phyloP scores from a whole-genome alignment of 2,113 vertebrate species.

The Urocynchramus pylzowi region DNA sequence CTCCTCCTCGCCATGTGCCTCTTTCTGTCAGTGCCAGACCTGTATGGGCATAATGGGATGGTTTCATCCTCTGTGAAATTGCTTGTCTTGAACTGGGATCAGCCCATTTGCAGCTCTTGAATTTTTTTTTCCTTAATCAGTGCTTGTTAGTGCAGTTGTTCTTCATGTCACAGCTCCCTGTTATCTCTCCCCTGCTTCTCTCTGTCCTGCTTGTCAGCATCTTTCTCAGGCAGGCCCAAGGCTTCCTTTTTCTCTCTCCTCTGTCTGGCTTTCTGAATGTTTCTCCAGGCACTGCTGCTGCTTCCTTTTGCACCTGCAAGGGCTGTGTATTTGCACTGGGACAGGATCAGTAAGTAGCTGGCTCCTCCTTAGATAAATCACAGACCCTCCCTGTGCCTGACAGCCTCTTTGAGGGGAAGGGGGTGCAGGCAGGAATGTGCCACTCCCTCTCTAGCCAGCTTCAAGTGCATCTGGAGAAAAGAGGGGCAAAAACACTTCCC shows the following conservation, averaged over 20 bases:
- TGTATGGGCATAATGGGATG: not conserved
- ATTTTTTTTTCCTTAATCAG: not conserved
- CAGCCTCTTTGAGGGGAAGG: not conserved
- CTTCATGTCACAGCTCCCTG: not conserved
- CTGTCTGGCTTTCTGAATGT: not conserved
- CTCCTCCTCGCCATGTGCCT: not conserved
- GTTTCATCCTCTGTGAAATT: not conserved
- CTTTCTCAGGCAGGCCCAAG: not conserved
- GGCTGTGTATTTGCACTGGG: not conserved
- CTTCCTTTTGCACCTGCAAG: slow-evolving; percentile 11
- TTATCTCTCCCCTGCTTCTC: not conserved
- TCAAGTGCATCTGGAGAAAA: not conserved
- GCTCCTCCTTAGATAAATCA: slow-evolving; percentile 6
- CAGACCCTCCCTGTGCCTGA: not conserved
- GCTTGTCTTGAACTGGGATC: not conserved
- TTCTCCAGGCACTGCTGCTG: not conserved
- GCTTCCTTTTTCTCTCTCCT: not conserved
- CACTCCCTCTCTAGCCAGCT: not conserved
- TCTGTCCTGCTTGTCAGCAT: not conserved
- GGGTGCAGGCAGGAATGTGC: not conserved
- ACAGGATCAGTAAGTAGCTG: not conserved
- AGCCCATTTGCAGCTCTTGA: not conserved
- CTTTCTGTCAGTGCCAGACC: not conserved
- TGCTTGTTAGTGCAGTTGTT: not conserved
- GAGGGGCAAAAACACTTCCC: not conserved